Percentiles rank a stretch among this genome's conserved stretches.
phyloP scores from a whole-genome alignment of 2,113 vertebrate genomes.

The Enhydra lutris region DNA sequence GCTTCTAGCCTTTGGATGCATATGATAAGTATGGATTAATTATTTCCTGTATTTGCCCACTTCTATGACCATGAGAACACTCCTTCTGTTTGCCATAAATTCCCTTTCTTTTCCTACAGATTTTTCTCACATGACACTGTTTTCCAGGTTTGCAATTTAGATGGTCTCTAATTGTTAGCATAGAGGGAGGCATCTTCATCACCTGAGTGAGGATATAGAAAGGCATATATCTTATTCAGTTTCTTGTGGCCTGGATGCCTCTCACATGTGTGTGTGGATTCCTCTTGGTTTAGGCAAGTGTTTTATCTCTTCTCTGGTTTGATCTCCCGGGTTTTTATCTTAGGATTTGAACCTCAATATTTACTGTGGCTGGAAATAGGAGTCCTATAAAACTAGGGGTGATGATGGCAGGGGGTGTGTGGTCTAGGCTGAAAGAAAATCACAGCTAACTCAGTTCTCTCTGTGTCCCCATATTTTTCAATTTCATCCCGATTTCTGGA shows the following conservation, averaged over 20 bases:
- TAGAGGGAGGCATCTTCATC: background rate
- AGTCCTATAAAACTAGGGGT: background rate
- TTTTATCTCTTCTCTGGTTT: background rate
- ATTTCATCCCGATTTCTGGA: background rate
- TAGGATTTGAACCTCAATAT: background rate
- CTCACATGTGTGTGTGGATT: background rate
- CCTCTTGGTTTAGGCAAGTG: background rate
- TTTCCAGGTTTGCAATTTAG: background rate
- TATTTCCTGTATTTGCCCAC: background rate
- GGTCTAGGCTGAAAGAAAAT: background rate
- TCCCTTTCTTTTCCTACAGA: background rate
- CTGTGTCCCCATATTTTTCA: background rate
- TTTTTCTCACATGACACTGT: background rate
- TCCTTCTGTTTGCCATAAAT: background rate
- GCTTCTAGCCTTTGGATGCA: background rate
- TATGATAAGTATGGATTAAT: background rate
- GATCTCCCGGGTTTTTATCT: background rate
- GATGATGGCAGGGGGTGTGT: accelerated
- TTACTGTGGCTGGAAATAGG: background rate
- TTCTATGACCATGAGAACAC: background rate
- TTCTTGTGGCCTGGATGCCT: background rate
- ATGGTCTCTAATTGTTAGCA: background rate
- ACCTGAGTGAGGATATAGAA: background rate
- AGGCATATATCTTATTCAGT: background rate
- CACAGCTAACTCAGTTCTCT: background rate